Conservation (phyloP, 2,113 vertebrate genomes). For the Accipiter virgatus region DNA sequence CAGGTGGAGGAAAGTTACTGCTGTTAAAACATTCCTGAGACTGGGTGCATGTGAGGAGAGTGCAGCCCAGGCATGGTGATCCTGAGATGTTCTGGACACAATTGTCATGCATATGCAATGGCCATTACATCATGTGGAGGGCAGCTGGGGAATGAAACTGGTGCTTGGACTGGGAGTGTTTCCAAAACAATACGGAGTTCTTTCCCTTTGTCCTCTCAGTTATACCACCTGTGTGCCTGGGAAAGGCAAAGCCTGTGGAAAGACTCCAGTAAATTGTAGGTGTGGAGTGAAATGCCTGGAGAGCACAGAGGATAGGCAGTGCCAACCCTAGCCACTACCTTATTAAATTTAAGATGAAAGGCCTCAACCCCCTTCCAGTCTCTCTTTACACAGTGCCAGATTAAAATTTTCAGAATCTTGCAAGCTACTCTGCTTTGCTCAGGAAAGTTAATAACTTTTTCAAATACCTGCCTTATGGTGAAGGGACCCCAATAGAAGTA, state of each 20-base stretch:
- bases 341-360: conserved; percentile 57
- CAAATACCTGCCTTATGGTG: not conserved
- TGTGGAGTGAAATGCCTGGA: conserved; percentile 64
- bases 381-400: conserved; percentile 2
- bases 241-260: conserved; percentile 21
- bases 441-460: not conserved
- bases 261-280: conserved; percentile 55
- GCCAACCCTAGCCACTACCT: conserved; percentile 44
- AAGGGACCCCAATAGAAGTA: not conserved
- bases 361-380: not conserved
- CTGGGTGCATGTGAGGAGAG: not conserved
- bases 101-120: rapidly evolving
- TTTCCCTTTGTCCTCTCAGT: conserved; percentile 13
- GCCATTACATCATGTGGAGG: conserved; percentile 2
- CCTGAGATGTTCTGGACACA: not conserved
- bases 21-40: not conserved
- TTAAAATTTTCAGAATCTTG: not conserved
- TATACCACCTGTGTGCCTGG: conserved; percentile 43
- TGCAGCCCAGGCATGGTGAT: not conserved
- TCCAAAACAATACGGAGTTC: conserved; percentile 11
- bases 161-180: not conserved
- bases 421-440: not conserved
- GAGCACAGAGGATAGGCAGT: conserved; percentile 29
- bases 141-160: conserved; percentile 28
- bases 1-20: conserved; percentile 20